Evolutionary conservation across 1,140 invertebrate species (phyloP).

Genomic region (Cylas formicarius): DNA sequence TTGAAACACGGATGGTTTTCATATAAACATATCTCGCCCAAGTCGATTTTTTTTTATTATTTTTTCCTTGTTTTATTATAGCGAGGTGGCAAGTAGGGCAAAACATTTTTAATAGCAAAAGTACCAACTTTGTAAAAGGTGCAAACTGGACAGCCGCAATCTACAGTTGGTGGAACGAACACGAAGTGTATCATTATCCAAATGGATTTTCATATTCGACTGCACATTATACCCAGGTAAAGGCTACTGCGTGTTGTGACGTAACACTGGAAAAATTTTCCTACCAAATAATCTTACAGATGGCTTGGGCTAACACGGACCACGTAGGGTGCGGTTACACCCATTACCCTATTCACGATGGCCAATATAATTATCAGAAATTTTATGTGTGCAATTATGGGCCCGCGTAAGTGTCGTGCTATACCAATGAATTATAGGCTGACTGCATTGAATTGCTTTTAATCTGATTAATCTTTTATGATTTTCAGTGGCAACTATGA

Average conservation of each 20-base stretch:
- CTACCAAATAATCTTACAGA: slow-evolving; percentile 15
- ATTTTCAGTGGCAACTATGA: too few relatives aligned
- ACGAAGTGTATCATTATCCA: slow-evolving; percentile 10
- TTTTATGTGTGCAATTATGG: slow-evolving; percentile 32
- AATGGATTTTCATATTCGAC: slow-evolving; percentile 1
- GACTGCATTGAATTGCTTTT: neutral
- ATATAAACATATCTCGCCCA: neutral
- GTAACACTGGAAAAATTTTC: slow-evolving; percentile 1
- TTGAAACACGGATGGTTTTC: neutral
- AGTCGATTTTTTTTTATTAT: neutral
- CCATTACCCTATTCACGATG: slow-evolving; percentile 11
- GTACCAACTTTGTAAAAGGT: slow-evolving; percentile 7
- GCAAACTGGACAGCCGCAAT: slow-evolving; percentile 18
- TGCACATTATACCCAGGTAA: slow-evolving; percentile 26
- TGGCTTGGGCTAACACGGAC: slow-evolving; percentile 26
- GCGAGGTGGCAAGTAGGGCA: slow-evolving; percentile 21
- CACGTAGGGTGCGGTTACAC: slow-evolving; percentile 29
- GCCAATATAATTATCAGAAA: slow-evolving; percentile 18
- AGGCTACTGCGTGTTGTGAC: neutral
- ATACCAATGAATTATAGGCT: too few relatives aligned
- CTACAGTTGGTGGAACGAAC: slow-evolving; percentile 22
- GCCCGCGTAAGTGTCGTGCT: slow-evolving; percentile 24
- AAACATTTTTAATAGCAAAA: slow-evolving; percentile 16
- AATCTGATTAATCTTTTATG: slow-evolving; percentile 2
- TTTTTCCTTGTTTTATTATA: slow-evolving; percentile 4